Base-by-base conservation (phyloP, 2,797 vertebrate genomes). In the Aerospiza tachiro region DNA sequence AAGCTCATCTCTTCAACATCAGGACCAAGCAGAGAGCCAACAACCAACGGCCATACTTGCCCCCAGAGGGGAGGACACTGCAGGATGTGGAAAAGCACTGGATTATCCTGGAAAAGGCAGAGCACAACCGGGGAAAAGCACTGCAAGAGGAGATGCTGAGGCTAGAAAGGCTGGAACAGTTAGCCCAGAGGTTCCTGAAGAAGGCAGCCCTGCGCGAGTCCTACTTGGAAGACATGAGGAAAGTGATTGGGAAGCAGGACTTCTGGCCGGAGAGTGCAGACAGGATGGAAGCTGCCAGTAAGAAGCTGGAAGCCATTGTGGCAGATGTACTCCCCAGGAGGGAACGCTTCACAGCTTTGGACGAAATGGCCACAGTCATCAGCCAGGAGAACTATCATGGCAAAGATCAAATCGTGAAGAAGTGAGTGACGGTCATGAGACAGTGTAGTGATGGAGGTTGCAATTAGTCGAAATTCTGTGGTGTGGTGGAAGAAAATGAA, bases 1-100 rank as follows among this genome's bases (percentile, higher is more conserved):
- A 99, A 94, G 99, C 98, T 84, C 98, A 99, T 71, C 98, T 99
- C 68, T 99, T 99, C 96, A 98, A 74, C 67, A 98, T 99, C 92
- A 98, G 98, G 92, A 99, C 98, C 56, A 98, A 98, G 35, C 98
- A 99, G 86, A 98, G 96, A 68, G 98, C 98, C 79, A 99, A 99
- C 97, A 99, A 99, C 95, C 98, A 99, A 42, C 82, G 97, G n/a
- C 98, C 97, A 26, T 99, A 98, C 73, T 79, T 98, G 72, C 99
- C 99, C 23, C 98, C 96, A 2, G 98, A 99, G 67, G 99, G 98
- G 61, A 98, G 94, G 88, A 98, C 96, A 5, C 96, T 99, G 36
- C 97, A 98, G 29, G 98, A 99, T 96, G 96, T 99, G 12, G 98
- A 99, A 97, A 98, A 96, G 81, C 95, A 97, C 56, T 99, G 99